Base-by-base conservation (phyloP, 2,888 invertebrate species). In the Beris morrisii region DNA sequence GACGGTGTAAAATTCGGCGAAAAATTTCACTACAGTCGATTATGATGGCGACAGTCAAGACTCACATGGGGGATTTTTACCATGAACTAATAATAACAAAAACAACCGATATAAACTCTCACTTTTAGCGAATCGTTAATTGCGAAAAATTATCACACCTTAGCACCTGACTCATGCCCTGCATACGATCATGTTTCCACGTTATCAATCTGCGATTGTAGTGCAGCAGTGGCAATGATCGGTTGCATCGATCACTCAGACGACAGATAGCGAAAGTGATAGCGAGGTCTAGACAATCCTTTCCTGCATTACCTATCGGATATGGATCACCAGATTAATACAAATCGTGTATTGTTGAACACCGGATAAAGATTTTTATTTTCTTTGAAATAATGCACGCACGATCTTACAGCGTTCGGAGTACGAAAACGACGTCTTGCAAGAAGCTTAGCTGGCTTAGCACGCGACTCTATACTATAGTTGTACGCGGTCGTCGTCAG, bases 401-500 rank as follows among this genome's bases (percentile, higher is more conserved):
- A 28, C 50, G 15, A 50, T 50, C 50, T 28, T 15, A 28, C 15
- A 9, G 30, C n/a, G 12, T 56, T 43, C 22, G 58, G 44, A 2
- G 11, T 38, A 38, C 38, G 38, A 38, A 28, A 59, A 31, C 59
- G 59, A 50, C 30, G 13, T 50, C 50, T 38, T 50, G 22, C 28
- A 22, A 22, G 30, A 38, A 38, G 28, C 52, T 52, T 22, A 50
- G 50, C 22, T 61, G 61, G 45, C 54, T 45, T 64, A 53, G 64
- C 64, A 64, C 64, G 64, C 64, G 64, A 64, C 64, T 28, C 50
- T 22, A 50, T 50, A 66, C 68, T 68, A 64, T 66, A 64, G 66
- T 54, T 58, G 61, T 64, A 64, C 69, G 54, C 64, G 64, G 69
- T 66, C 64, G 58, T 59, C 66, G 66, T 58, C 32, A 66, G 68